These are phyloP conservation scores for Standfussiana lucernea DNA, from an alignment of 2,888 invertebrate species.

Conservation along the genomic window DNA sequence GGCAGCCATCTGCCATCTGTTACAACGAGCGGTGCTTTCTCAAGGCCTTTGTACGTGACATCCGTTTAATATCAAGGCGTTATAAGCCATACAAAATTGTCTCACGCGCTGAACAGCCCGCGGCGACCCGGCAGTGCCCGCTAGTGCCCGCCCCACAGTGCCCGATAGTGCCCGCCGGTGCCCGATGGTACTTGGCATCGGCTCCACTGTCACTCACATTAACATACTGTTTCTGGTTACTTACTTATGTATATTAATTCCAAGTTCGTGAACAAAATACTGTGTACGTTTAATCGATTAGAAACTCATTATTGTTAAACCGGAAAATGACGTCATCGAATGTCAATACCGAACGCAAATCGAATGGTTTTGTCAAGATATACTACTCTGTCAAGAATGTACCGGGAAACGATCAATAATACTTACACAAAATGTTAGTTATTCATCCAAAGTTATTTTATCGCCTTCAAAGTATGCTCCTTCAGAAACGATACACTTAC, in stretches of 20 bases:
- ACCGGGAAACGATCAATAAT: no score
- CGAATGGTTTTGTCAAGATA: constrained; percentile 27
- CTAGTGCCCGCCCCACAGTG: constrained; percentile 51
- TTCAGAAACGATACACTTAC: no score
- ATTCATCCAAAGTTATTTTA: no score
- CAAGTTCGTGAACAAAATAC: constrained; percentile 68
- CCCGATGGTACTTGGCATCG: constrained; percentile 66
- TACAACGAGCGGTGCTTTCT: constrained; percentile 73
- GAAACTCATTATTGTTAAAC: constrained; percentile 62
- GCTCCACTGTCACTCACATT: constrained; percentile 68
- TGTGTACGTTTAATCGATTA: constrained; percentile 67
- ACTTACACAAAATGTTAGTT: no score
- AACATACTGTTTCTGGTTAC: constrained; percentile 72
- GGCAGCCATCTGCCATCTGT: constrained; percentile 79
- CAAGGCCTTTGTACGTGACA: constrained; percentile 79
- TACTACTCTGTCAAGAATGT: no score
- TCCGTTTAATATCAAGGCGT: constrained; percentile 77
- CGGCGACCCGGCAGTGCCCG: constrained; percentile 64
- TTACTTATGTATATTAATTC: constrained; percentile 72
- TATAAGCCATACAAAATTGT: constrained; percentile 76
- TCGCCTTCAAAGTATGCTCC: no score
- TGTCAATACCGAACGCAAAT: constrained; percentile 46
- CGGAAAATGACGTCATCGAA: constrained; percentile 56
- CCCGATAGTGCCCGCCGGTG: constrained; percentile 62
- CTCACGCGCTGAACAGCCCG: constrained; percentile 72